A percentile compares a stretch with the other conserved stretches of the same genome.
phyloP scores from a whole-genome alignment of 1,140 invertebrate species.

The Forficula auricularia region DNA sequence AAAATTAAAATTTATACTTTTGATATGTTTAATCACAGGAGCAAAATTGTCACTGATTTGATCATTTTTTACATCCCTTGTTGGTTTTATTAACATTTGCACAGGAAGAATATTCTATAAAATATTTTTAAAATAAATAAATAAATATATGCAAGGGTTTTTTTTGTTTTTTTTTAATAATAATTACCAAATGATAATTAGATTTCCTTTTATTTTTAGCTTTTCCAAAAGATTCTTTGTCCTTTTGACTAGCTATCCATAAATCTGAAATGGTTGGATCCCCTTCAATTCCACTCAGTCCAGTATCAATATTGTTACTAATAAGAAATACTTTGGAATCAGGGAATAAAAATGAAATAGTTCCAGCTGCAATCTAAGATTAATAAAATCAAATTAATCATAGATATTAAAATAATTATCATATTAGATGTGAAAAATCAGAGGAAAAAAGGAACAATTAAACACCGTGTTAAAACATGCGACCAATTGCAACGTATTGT shows the following conservation, averaged over 20 bases:
- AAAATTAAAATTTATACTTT: constrained; percentile 20
- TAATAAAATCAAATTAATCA: no score
- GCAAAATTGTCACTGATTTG: constrained; percentile 22
- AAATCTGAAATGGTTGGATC: constrained; percentile 37
- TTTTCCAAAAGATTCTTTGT: constrained; percentile 20
- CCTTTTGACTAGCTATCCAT: constrained; percentile 25
- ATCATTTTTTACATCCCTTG: constrained; percentile 22
- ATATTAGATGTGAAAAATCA: no score
- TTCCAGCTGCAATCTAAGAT: constrained; percentile 39
- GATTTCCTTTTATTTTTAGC: constrained; percentile 30
- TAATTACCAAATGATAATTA: constrained; percentile 24
- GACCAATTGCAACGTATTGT: no score
- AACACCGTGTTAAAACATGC: no score
- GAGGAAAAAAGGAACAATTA: no score
- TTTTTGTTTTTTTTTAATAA: constrained; percentile 7
- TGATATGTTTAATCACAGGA: constrained; percentile 31
- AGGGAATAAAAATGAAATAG: constrained; percentile 42
- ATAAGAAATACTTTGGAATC: constrained; percentile 38
- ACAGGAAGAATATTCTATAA: constrained; percentile 25
- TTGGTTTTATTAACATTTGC: constrained; percentile 28
- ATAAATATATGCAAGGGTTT: not conserved
- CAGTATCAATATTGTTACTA: constrained; percentile 32
- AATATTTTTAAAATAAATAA: constrained; percentile 4
- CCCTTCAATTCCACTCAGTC: constrained; percentile 21
- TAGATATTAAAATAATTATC: no score